These are phyloP conservation scores for Catocala sponsa DNA, from an alignment of 2,888 invertebrate species.

Conservation along the genomic window DNA sequence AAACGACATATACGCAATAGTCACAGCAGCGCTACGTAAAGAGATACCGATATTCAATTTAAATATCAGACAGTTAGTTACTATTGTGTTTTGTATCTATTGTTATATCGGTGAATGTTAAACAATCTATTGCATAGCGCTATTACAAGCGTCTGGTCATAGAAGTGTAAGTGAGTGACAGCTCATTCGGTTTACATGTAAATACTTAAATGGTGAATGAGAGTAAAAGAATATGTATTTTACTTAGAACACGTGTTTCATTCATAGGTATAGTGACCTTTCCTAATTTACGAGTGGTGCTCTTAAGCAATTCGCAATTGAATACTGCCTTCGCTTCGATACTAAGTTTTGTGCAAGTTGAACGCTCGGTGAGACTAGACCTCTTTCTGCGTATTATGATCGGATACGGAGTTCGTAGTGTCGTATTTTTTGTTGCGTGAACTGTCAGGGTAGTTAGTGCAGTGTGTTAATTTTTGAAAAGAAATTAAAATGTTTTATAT, in stretches of 20 bases:
- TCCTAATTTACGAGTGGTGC: constrained; percentile 38
- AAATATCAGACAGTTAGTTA: background rate
- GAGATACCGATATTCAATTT: background rate
- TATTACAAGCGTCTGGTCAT: background rate
- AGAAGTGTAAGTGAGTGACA: background rate
- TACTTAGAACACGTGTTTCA: constrained; percentile 24
- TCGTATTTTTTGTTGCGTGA: constrained; percentile 23
- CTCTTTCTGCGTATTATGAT: constrained; percentile 42
- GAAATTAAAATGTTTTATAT: constrained; percentile 40
- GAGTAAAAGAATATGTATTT: background rate
- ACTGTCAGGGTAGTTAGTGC: constrained; percentile 32
- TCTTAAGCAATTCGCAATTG: constrained; percentile 61
- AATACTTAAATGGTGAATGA: background rate
- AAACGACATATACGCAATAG: background rate
- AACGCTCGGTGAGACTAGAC: constrained; percentile 64
- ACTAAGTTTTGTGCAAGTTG: constrained; percentile 65
- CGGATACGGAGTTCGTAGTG: constrained; percentile 21
- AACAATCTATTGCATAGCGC: background rate
- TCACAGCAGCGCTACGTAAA: background rate
- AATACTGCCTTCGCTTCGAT: constrained; percentile 62
- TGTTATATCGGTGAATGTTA: constrained; percentile 7
- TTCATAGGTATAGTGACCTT: constrained; percentile 50
- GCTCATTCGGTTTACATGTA: background rate
- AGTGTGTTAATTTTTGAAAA: constrained; percentile 27
- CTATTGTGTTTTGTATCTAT: constrained; percentile 13